Evolutionary conservation across 1,140 invertebrate species (phyloP).

Genomic region (Conopomorpha cramerella): DNA sequence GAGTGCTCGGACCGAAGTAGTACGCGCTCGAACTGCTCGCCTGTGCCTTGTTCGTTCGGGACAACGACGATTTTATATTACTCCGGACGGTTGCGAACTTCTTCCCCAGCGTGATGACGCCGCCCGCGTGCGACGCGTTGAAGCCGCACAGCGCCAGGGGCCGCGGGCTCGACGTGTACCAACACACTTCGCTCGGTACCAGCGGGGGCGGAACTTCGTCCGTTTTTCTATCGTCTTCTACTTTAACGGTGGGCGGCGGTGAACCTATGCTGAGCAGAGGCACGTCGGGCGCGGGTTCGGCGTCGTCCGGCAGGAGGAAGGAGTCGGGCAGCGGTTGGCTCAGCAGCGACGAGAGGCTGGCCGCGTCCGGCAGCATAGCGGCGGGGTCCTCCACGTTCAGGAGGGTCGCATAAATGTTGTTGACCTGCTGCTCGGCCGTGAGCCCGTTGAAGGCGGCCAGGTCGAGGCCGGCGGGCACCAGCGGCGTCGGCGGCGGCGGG

Average conservation of each 20-base stretch:
- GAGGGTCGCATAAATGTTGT: conserved; percentile 37
- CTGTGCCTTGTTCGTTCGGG: conserved; percentile 25
- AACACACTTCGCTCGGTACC: conserved; percentile 41
- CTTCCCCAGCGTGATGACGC: conserved; percentile 41
- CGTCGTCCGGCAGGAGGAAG: conserved; percentile 28
- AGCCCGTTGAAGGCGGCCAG: conserved; percentile 32
- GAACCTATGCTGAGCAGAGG: conserved; percentile 8
- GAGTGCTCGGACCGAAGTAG: conserved; percentile 26
- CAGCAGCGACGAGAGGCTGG: conserved; percentile 30
- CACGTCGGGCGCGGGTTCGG: conserved; percentile 16
- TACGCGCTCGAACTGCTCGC: conserved; percentile 21
- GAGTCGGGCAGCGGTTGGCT: conserved; percentile 26
- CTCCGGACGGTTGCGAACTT: conserved; percentile 47
- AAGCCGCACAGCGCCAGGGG: conserved; percentile 54
- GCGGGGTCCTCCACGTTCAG: conserved; percentile 33
- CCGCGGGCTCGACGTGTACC: conserved; percentile 42
- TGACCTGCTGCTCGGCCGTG: conserved; percentile 38
- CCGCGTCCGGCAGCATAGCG: conserved; percentile 27
- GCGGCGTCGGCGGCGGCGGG: conserved; percentile 6
- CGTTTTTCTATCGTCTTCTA: too few species aligned
- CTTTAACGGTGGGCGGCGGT: conserved; percentile 1
- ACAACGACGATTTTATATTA: conserved; percentile 44
- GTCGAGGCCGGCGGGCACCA: conserved; percentile 17
- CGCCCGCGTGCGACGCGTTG: conserved; percentile 46
- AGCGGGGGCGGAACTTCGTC: conserved; percentile 23